Conservation (phyloP, 2,888 invertebrate species). For the Palloptera scutellata region DNA sequence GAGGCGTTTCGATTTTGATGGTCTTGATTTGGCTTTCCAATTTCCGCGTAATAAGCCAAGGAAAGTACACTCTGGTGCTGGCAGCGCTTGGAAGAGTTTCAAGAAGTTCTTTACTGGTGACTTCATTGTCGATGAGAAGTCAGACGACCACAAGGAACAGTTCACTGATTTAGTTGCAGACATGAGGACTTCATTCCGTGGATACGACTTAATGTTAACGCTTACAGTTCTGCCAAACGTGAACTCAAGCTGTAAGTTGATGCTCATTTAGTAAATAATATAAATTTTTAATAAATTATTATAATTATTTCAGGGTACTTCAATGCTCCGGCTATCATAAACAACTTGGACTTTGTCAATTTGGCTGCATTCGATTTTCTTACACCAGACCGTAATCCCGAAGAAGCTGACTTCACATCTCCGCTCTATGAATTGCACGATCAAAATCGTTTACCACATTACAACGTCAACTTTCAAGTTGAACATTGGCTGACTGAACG, state of each 20-base stretch:
- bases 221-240: conserved; percentile 80
- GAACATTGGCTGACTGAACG: conserved; percentile 69
- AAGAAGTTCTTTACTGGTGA: conserved; percentile 79
- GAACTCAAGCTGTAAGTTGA: conserved; percentile 73
- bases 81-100: conserved; percentile 76
- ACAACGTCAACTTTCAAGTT: conserved; percentile 74
- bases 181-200: conserved; percentile 73
- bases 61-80: conserved; percentile 73
- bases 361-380: conserved; percentile 81
- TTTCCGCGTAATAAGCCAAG: conserved; percentile 81
- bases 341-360: conserved; percentile 80
- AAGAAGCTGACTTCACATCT: conserved; percentile 79
- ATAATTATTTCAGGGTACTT: conserved; percentile 71
- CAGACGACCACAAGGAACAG: conserved; percentile 79
- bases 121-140: conserved; percentile 76
- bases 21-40: conserved; percentile 86
- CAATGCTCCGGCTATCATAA: conserved; percentile 76
- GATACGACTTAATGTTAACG: conserved; percentile 72
- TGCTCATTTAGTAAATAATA: background rate
- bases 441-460: conserved; percentile 69
- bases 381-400: conserved; percentile 77
- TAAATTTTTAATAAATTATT: background rate
- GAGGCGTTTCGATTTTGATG: conserved; percentile 84
- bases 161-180: conserved; percentile 79
- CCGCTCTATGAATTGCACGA: conserved; percentile 78